Evolutionary conservation across 2,113 vertebrate species (phyloP).

Genomic region (Osmerus mordax): DNA sequence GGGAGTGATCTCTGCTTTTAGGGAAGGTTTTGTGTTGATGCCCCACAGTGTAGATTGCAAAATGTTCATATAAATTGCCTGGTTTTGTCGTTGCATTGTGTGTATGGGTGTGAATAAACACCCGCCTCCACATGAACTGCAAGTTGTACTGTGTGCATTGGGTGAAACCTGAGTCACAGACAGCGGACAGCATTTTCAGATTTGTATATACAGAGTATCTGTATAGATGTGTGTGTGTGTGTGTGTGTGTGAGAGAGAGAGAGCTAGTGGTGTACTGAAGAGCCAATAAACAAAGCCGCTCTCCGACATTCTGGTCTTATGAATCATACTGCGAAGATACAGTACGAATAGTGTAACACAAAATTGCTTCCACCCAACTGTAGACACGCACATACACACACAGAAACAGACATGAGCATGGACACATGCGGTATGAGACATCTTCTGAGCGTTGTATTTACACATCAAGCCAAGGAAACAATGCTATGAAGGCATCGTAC

Average conservation of each 20-base stretch:
- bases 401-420: background rate
- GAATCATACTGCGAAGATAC: background rate
- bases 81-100: conserved; percentile 2
- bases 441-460: background rate
- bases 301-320: background rate
- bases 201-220: background rate
- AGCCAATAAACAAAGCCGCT: background rate
- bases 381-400: background rate
- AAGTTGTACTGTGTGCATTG: background rate
- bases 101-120: background rate
- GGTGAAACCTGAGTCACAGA: conserved; percentile 17
- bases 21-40: too few species aligned
- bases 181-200: conserved; percentile 16
- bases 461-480: background rate
- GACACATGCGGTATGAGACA: background rate
- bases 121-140: too few species aligned
- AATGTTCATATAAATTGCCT: conserved; percentile 1
- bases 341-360: background rate
- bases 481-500: background rate
- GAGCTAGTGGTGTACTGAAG: background rate
- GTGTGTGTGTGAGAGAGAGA: conserved; percentile 19
- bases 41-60: too few species aligned
- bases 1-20: background rate
- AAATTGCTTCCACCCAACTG: background rate
- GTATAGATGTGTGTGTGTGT: conserved; percentile 13